Percentiles rank a stretch among this genome's conserved stretches.
Conservation (phyloP, 2,888 invertebrate species). For the Clivina fossor region DNA sequence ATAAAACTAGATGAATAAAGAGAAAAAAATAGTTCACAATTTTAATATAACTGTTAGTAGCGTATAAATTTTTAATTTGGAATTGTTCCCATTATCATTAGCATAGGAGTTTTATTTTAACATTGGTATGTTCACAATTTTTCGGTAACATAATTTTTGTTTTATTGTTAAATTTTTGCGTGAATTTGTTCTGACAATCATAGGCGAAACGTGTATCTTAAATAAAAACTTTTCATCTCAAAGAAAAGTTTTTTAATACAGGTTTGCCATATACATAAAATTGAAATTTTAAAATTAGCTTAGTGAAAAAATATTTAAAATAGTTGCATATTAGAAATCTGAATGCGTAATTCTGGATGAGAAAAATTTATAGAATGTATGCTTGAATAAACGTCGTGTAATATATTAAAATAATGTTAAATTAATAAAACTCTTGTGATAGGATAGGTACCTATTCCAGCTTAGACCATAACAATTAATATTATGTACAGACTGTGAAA, state of each 20-base stretch:
- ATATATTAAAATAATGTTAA: conserved; percentile 4
- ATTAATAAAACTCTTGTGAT: conserved; percentile 28
- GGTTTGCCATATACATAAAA: conserved; percentile 34
- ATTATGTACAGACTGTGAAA: conserved; percentile 32
- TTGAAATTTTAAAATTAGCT: conserved; percentile 26
- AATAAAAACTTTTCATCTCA: too few relatives aligned
- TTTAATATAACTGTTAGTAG: conserved; percentile 30
- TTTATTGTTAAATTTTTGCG: conserved; percentile 35
- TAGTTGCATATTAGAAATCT: background rate
- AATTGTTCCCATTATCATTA: conserved; percentile 23
- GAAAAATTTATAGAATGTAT: conserved; percentile 2
- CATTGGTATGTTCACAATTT: conserved; percentile 21
- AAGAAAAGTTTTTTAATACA: conserved; percentile 29
- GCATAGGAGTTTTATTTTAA: conserved; percentile 24
- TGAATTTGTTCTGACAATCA: conserved; percentile 42
- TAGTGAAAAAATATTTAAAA: background rate
- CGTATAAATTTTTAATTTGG: conserved; percentile 19
- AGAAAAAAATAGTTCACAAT: conserved; percentile 26
- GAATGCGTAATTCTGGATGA: conserved; percentile 14
- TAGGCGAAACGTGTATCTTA: conserved; percentile 32
- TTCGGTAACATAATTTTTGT: conserved; percentile 29
- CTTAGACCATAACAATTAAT: conserved; percentile 26
- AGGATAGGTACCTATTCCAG: conserved; percentile 34
- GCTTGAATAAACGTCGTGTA: conserved; percentile 3
- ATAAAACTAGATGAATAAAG: conserved; percentile 16